Evolutionary conservation across 1,140 invertebrate genomes (phyloP), one percentile per base, ranked within the genome.

Genomic region (Anastrepha ludens): DNA sequence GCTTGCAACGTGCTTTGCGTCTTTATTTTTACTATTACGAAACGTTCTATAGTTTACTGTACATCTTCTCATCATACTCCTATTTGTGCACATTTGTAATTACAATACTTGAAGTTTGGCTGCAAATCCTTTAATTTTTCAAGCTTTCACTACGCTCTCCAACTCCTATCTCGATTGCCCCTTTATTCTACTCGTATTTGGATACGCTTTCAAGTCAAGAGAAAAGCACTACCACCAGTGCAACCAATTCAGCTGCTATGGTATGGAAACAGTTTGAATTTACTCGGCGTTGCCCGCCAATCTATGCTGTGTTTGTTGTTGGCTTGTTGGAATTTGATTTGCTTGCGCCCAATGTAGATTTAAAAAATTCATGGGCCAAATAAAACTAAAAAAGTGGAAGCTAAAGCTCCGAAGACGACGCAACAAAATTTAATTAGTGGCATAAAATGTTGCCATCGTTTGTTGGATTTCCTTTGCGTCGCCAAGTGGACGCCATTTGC

Each of bases 401-500:
- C 2, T 11, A 62, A 62, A 62, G 11, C 13, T 11, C 29, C 17
- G 60, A 62, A 62, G 17, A 62, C 17, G 64, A 67, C 11, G 64
- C n/a, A 15, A 13, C 7, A 81, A n/a, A 70, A 17, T 47, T n/a
- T 74, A 74, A 55, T 81, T 81, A 55, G n/a, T 29, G 44, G 2
- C n/a, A 78, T 55, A 20, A 78, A 78, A 81, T 81, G 7, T 81
- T 81, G 13, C 17, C 74, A 58, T 55, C n/a, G 7, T n/a, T 20
- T 55, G 17, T 29, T 8, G 9, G n/a, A n/a, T 67, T 78, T 78
- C 9, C 20, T 8, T 50, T 9, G 9, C 17, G 70, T 39, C 70
- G 70, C 70, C 70, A 78, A 78, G 5, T 55, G 47, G n/a, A 81
- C 74, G 74, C 74, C 74, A 20, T 20, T 81, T 39, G 64, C 29